Conservation (phyloP, 2,888 invertebrate species). For the Tetranychus piercei region DNA sequence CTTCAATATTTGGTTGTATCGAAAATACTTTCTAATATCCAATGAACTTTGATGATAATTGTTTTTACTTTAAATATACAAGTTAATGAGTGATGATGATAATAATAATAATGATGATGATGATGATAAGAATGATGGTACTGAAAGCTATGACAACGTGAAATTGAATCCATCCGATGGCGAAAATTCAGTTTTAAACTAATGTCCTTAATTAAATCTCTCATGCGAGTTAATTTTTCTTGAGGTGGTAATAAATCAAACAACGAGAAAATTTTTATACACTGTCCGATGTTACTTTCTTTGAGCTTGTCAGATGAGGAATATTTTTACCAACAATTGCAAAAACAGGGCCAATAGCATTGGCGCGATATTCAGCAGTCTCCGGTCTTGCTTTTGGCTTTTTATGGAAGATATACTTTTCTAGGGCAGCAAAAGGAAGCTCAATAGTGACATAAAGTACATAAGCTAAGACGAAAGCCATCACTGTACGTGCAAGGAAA, state of each 20-base stretch:
- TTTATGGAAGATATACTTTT: conserved; percentile 14
- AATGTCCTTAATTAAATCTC: no score
- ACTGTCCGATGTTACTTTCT: neutral
- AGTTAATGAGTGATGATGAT: neutral
- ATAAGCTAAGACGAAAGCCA: conserved; percentile 20
- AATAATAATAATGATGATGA: neutral
- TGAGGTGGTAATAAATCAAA: no score
- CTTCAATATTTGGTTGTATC: no score
- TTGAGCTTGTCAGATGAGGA: neutral
- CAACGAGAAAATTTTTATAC: neutral
- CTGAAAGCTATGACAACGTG: neutral
- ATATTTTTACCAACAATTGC: neutral
- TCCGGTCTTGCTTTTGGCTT: neutral
- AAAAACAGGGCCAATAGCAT: neutral
- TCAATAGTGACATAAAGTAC: conserved; percentile 22
- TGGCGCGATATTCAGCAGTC: neutral
- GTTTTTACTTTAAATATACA: no score
- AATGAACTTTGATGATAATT: no score
- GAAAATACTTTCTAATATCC: no score
- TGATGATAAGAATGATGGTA: neutral
- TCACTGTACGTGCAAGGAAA: conserved; percentile 20
- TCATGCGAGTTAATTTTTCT: no score
- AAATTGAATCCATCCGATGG: neutral
- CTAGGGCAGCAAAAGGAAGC: conserved; percentile 21
- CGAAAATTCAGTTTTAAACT: no score